Evolutionary conservation across 2,888 invertebrate genomes (phyloP).

Genomic region (Clusia tigrina): DNA sequence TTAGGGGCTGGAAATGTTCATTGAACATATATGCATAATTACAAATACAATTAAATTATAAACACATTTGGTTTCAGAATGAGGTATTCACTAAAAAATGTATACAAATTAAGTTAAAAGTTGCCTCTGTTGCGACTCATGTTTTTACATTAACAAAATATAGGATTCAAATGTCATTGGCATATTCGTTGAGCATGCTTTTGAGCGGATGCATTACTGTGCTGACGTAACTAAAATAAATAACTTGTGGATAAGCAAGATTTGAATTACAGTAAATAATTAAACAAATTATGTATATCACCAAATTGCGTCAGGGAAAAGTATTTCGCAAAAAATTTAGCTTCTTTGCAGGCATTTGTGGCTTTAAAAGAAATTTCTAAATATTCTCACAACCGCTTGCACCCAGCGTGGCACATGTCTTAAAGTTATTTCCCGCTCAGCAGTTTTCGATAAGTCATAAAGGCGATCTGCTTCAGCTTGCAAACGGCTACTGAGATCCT

Average conservation of each 20-base stretch:
- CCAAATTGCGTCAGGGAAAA: no score
- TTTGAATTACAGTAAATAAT: no score
- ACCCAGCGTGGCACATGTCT: slow-evolving; percentile 84
- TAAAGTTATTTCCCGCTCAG: slow-evolving; percentile 73
- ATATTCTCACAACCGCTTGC: slow-evolving; percentile 75
- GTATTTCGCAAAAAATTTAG: no score
- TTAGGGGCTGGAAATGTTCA: no score
- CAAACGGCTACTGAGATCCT: slow-evolving; percentile 71
- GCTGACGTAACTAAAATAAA: background rate
- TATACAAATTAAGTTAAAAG: background rate
- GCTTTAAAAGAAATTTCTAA: slow-evolving; percentile 76
- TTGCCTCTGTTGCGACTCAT: no score
- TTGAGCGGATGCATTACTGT: background rate
- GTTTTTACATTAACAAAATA: no score
- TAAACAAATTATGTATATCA: no score
- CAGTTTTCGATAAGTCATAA: slow-evolving; percentile 71
- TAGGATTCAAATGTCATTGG: background rate
- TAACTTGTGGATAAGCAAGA: background rate
- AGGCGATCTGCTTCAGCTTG: slow-evolving; percentile 79
- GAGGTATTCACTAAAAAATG: slow-evolving; percentile 12
- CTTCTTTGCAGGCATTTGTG: background rate
- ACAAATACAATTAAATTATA: slow-evolving; percentile 10
- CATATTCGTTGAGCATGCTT: background rate
- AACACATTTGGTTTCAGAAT: background rate
- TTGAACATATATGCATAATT: background rate